phyloP scores from a whole-genome alignment of 2,113 vertebrate genomes.

The Oxyura jamaicensis region DNA sequence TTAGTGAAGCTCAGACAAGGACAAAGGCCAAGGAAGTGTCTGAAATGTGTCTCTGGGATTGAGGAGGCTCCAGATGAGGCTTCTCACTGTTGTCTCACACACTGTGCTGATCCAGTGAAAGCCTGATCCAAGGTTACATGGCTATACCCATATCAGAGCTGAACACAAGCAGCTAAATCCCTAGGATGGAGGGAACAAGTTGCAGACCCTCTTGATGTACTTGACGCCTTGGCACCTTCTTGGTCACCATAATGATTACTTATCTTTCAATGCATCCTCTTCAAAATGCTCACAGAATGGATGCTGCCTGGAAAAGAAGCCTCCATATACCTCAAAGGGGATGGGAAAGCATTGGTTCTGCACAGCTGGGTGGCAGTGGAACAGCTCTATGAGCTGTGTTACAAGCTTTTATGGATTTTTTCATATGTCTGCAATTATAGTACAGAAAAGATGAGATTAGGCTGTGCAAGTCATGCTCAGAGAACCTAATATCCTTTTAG shows the following conservation, averaged over 20 bases:
- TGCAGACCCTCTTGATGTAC: not conserved
- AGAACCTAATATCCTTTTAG: not conserved
- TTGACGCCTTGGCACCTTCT: not conserved
- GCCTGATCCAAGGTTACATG: not conserved
- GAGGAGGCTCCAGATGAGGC: not conserved
- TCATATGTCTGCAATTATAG: not conserved
- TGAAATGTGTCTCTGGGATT: not conserved
- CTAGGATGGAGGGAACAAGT: not conserved
- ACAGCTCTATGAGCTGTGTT: not conserved
- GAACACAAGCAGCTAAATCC: not conserved
- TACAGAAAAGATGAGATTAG: not conserved
- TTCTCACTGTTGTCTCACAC: not conserved
- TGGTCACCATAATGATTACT: accelerated
- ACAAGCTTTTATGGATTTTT: not conserved
- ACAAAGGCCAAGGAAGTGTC: not conserved
- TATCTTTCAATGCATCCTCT: not conserved
- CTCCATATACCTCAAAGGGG: not conserved
- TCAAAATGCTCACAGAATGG: not conserved
- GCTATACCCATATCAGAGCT: not conserved
- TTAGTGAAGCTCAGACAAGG: not conserved
- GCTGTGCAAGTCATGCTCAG: not conserved
- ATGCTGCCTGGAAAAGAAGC: accelerated
- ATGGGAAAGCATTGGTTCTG: not conserved
- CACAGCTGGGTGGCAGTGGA: not conserved
- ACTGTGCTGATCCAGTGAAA: not conserved